Evolutionary conservation across 2,888 invertebrate genomes (phyloP), one percentile per base, ranked within the genome.

Genomic region (Pyrocoelia pectoralis): DNA sequence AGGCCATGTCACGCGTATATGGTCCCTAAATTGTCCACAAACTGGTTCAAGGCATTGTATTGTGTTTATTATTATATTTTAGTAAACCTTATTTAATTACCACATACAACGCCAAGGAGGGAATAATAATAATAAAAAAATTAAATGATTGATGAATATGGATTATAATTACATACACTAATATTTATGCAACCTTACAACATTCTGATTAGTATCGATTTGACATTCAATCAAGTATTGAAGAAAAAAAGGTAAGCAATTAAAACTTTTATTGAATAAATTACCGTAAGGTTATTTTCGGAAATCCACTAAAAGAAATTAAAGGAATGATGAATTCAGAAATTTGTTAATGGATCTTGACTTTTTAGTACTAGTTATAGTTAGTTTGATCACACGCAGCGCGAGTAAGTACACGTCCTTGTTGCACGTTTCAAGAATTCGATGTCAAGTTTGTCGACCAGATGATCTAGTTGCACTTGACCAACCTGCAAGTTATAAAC

Each of bases 331-430:
- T n/a, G n/a, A n/a, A n/a, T n/a, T n/a, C n/a, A n/a, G n/a, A n/a
- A n/a, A n/a, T n/a, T n/a, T n/a, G 24, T 24, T 24, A 6, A 24
- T 24, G 24, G n/a, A n/a, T n/a, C n/a, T n/a, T 24, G 24, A 24
- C 24, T 24, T 24, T 24, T 24, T 24, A 24, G 24, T 24, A 24
- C n/a, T n/a, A 6, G 24, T 24, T 5, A 3, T 24, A 24, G 65
- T 68, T 59, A 66, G 63, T 63, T 68, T 49, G 66, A 66, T 64
- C 50, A 64, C 67, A 67, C 67, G 24, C 6, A 24, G 24, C 6
- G 6, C 24, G 24, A 24, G 24, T n/a, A n/a, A 72, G 72, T 67
- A 72, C 70, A 53, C 63, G 72, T 70, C 72, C 72, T 72, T 70
- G 72, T 65, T 55, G 43, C 13, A 50, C 19, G 19, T 12, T 41